Evolutionary conservation across 2,797 vertebrate species (phyloP).

Genomic region (Otolemur crassicaudatus): DNA sequence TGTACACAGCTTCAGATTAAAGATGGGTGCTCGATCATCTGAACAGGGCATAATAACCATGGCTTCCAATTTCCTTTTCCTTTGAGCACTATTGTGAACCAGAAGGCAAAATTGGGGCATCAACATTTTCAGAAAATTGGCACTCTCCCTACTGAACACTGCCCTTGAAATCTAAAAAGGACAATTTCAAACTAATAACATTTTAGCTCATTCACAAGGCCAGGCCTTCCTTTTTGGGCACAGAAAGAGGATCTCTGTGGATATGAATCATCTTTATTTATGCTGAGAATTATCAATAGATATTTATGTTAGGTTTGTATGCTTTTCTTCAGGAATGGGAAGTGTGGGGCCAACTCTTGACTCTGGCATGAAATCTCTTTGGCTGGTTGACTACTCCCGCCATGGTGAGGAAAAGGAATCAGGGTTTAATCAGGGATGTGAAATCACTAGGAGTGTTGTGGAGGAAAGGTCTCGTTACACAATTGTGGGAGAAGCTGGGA

Average conservation of each 20-base stretch:
- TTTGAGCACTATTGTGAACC: constrained; percentile 4
- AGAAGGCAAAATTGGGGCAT: not conserved
- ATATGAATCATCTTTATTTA: not conserved
- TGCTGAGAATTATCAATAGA: constrained; percentile 29
- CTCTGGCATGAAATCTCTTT: not conserved
- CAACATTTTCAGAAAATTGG: not conserved
- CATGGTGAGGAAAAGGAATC: not conserved
- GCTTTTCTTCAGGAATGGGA: not conserved
- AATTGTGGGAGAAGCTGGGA: not conserved
- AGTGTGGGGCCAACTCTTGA: not conserved
- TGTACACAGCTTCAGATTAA: constrained; percentile 35
- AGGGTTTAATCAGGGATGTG: not conserved
- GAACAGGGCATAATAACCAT: not conserved
- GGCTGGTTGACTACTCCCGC: not conserved
- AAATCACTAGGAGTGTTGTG: no score
- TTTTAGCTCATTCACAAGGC: constrained; percentile 14
- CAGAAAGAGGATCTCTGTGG: not conserved
- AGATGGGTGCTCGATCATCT: constrained; percentile 11
- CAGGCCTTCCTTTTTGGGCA: not conserved
- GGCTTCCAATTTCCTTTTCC: constrained; percentile 1
- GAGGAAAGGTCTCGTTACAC: not conserved
- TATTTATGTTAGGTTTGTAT: not conserved
- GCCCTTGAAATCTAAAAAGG: constrained; percentile 12
- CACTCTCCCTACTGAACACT: not conserved
- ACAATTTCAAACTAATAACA: constrained; percentile 4